phyloP scores from a whole-genome alignment of 92 coral and sea anemone species.

The Nematostella vectensis region DNA sequence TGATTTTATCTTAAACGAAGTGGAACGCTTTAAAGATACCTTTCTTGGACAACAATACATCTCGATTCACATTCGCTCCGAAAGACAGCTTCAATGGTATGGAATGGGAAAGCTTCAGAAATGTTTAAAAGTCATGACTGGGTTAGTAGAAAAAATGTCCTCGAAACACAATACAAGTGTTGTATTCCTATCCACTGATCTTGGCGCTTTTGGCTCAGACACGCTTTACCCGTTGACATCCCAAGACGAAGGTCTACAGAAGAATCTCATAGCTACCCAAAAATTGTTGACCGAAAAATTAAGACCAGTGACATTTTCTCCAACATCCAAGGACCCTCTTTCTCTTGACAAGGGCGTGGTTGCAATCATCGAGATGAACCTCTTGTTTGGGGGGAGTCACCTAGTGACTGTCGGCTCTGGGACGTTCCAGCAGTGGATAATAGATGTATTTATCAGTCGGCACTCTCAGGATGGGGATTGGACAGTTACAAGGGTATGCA shows the following conservation, averaged over 20 bases:
- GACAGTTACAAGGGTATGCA: slow-evolving; percentile 86
- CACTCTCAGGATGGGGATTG: slow-evolving; percentile 50
- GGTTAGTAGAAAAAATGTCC: slow-evolving; percentile 36
- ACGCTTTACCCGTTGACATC: slow-evolving; percentile 45
- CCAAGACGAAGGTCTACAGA: slow-evolving; percentile 29
- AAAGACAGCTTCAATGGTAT: slow-evolving; percentile 90
- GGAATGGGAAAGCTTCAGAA: slow-evolving; percentile 42
- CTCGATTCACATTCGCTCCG: slow-evolving; percentile 80
- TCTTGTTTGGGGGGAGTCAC: slow-evolving; percentile 62
- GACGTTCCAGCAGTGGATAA: slow-evolving; percentile 91
- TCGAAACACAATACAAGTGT: slow-evolving; percentile 33
- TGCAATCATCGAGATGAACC: slow-evolving; percentile 88
- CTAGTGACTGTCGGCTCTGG: slow-evolving; percentile 91
- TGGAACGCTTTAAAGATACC: slow-evolving; percentile 17
- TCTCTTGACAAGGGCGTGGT: slow-evolving; percentile 83
- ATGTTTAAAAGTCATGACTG: slow-evolving; percentile 52
- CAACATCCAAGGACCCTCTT: slow-evolving; percentile 46
- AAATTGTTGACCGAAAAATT: slow-evolving; percentile 31
- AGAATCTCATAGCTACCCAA: slow-evolving; percentile 37
- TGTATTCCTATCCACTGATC: slow-evolving; percentile 80
- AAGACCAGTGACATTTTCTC: slow-evolving; percentile 47
- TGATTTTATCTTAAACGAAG: slow-evolving; percentile 45
- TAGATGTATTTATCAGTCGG: slow-evolving; percentile 58
- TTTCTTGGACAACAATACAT: slow-evolving; percentile 52
- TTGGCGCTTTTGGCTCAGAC: slow-evolving; percentile 83